Percentiles rank a stretch among this genome's conserved stretches.
These are phyloP conservation scores for Drosophila watanabei DNA, from an alignment of 1,140 invertebrate species.

Conservation along the genomic window DNA sequence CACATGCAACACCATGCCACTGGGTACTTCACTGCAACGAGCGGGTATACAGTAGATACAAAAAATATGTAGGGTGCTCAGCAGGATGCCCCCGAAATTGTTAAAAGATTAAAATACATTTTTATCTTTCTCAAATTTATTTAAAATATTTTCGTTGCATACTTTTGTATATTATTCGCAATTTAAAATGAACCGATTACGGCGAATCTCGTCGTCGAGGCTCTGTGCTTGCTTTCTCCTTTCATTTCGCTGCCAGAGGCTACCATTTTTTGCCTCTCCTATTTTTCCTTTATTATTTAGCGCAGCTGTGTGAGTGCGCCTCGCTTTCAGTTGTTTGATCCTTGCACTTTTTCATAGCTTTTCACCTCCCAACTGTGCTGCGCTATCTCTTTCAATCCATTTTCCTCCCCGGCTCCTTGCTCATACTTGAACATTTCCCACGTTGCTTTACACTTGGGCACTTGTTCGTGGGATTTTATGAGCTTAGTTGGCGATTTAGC, in stretches of 20 bases:
- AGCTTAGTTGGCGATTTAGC: slow-evolving; percentile 83
- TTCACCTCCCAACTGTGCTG: slow-evolving; percentile 38
- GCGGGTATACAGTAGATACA: neutral
- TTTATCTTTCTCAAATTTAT: neutral
- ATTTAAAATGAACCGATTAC: neutral
- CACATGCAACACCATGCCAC: slow-evolving; percentile 47
- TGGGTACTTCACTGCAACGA: neutral
- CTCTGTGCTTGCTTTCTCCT: slow-evolving; percentile 1
- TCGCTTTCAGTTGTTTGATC: slow-evolving; percentile 74
- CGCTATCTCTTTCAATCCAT: slow-evolving; percentile 36
- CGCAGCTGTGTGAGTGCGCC: slow-evolving; percentile 45
- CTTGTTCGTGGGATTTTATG: slow-evolving; percentile 77
- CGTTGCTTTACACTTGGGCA: slow-evolving; percentile 73
- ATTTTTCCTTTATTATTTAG: slow-evolving; percentile 51
- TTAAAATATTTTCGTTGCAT: neutral
- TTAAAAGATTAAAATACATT: neutral
- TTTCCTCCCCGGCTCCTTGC: slow-evolving; percentile 23
- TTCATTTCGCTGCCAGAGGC: slow-evolving; percentile 21
- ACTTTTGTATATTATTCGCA: neutral
- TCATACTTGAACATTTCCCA: slow-evolving; percentile 62
- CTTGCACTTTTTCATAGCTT: slow-evolving; percentile 79
- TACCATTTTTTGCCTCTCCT: slow-evolving; percentile 17
- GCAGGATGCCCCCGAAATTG: neutral
- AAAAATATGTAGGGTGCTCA: neutral
- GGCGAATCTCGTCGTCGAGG: neutral